phyloP scores from a whole-genome alignment of 2,888 invertebrate species.

The Coecobrya sp. region DNA sequence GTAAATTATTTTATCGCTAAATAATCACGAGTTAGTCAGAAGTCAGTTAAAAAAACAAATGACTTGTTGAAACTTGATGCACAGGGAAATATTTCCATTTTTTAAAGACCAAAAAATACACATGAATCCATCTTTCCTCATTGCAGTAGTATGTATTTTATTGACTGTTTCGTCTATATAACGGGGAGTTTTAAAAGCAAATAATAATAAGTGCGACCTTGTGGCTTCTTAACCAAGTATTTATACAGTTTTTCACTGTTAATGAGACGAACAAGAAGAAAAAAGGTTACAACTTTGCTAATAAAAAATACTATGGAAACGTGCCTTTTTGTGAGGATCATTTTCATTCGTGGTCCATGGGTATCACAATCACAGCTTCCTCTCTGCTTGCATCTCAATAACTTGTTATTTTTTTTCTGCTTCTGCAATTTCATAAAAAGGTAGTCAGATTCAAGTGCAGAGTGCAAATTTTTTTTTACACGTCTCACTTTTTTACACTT shows the following conservation, averaged over 20 bases:
- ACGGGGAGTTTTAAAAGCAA: constrained; percentile 31
- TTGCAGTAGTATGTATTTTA: constrained; percentile 28
- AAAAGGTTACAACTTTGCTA: too few species aligned
- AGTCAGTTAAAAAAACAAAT: not conserved
- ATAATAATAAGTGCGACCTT: constrained; percentile 42
- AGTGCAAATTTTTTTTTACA: not conserved
- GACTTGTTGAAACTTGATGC: not conserved
- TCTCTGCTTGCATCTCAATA: not conserved
- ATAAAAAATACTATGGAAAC: too few species aligned
- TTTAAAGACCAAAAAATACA: too few species aligned
- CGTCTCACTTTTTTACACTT: not conserved
- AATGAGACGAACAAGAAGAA: too few species aligned
- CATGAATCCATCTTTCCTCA: not conserved
- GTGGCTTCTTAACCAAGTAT: not conserved
- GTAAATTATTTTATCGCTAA: not conserved
- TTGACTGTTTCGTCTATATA: constrained; percentile 50
- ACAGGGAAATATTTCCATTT: not conserved
- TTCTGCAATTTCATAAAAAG: not conserved
- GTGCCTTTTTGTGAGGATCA: too few species aligned
- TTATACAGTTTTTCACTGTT: too few species aligned
- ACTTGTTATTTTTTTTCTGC: not conserved
- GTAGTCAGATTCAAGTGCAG: not conserved
- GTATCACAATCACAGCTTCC: too few species aligned
- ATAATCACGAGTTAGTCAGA: not conserved
- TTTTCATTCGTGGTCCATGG: too few species aligned